Percentiles rank a stretch among this genome's conserved stretches.
These are phyloP conservation scores for Gymnothorax javanicus DNA, from an alignment of 2,797 vertebrate species.

Conservation along the genomic window DNA sequence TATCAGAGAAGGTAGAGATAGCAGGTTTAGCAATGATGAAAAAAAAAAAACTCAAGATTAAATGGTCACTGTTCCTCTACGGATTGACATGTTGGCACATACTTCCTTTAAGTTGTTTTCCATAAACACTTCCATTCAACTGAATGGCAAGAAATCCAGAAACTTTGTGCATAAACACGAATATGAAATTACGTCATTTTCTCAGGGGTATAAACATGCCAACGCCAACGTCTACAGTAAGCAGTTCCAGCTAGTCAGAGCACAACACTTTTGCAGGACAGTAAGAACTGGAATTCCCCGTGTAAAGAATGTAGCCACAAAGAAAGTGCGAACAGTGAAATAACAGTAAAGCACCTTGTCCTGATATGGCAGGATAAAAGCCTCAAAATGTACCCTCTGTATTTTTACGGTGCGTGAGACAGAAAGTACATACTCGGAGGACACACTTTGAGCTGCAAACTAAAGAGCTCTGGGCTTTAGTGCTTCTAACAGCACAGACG, in stretches of 20 bases:
- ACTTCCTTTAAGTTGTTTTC: background rate
- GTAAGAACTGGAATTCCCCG: background rate
- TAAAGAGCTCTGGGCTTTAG: constrained; percentile 23
- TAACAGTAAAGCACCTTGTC: background rate
- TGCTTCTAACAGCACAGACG: constrained; percentile 5
- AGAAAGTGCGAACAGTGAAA: background rate
- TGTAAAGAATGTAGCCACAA: background rate
- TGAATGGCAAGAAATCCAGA: background rate
- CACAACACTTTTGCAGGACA: background rate
- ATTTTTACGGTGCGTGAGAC: background rate
- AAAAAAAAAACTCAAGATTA: constrained; percentile 13
- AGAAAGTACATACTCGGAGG: background rate
- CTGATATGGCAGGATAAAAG: constrained; percentile 9
- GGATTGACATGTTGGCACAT: constrained; percentile 13
- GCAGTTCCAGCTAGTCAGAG: background rate
- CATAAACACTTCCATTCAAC: background rate
- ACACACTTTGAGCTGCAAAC: background rate
- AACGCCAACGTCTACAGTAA: background rate
- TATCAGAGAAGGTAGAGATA: background rate
- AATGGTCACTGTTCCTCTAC: background rate
- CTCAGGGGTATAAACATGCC: background rate
- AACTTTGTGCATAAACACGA: background rate
- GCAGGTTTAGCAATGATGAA: background rate
- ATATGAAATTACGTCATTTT: background rate
- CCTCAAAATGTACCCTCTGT: background rate